These are phyloP conservation scores for Drosophila bipectinata DNA, from an alignment of 1,140 invertebrate genomes.

Conservation along the genomic window DNA sequence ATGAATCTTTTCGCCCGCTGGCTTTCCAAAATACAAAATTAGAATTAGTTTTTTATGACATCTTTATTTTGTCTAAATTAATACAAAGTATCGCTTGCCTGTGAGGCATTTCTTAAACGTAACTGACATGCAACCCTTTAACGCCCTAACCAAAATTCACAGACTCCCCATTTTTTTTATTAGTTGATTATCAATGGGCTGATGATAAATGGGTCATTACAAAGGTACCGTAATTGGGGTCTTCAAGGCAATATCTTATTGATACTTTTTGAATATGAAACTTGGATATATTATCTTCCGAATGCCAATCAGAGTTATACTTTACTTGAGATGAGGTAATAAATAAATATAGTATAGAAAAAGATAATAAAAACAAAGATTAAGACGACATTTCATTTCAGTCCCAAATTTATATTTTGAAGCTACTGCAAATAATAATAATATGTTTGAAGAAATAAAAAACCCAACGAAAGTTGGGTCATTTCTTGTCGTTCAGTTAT, in stretches of 20 bases:
- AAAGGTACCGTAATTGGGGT: conserved; percentile 69
- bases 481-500: too few relatives aligned
- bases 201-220: conserved; percentile 76
- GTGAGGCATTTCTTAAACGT: conserved; percentile 51
- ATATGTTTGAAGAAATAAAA: too few relatives aligned
- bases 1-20: conserved; percentile 71
- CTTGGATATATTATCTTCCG: background rate
- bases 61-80: conserved; percentile 78
- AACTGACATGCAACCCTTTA: conserved; percentile 12
- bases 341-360: too few relatives aligned
- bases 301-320: too few relatives aligned
- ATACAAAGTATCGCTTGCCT: conserved; percentile 75
- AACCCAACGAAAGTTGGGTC: too few relatives aligned
- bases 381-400: too few relatives aligned
- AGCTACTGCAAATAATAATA: too few relatives aligned
- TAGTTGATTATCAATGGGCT: conserved; percentile 61
- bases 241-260: conserved; percentile 26
- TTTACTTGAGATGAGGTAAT: too few relatives aligned
- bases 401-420: too few relatives aligned
- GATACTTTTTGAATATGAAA: background rate
- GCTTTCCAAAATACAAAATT: conserved; percentile 75
- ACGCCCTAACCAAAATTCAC: background rate
- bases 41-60: conserved; percentile 82
- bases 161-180: background rate
- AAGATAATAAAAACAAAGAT: too few relatives aligned